Evolutionary conservation across 2,113 vertebrate genomes (phyloP), one percentile per base, ranked within the genome.

Genomic region (Genyomyrus donnyi): DNA sequence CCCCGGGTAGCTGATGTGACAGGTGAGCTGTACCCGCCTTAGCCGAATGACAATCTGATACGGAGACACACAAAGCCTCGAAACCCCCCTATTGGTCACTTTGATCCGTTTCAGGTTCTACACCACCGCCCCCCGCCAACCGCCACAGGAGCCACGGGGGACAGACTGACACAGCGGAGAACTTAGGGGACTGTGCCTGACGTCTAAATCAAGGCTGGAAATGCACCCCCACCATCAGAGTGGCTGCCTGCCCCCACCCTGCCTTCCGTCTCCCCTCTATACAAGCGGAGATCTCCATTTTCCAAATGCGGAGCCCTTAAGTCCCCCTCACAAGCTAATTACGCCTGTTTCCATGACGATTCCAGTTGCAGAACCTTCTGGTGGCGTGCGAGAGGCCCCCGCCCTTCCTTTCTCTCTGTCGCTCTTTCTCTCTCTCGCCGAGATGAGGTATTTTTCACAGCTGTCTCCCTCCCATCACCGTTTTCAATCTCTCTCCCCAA

Each of bases 191-290:
- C 92, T 46, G 77, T 42, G 19, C 66, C 52, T 88, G 88, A 91
- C 86, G 92, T 92, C 90, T 93, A 93, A 94, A 94, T 93, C 88
- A 91, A 90, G 89, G 91, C 49, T 91, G 89, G 87, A 86, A 91
- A 90, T 66, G 53, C 24, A 58, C 21, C 66, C 85, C 45, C 90
- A 80, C 80, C 46, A 80, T 87, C 50, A 86, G 58, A 66, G 58
- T 27, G 58, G 58, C 24, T 49, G 58, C 19, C 70, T 10, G 45
- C 19, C 19, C 3, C 83, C 19, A 35, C 88, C 70, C 83, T 90
- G 56, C 91, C 45, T 45, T 85, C 88, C 91, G 84, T 90, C 90
- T 91, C 90, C 42, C 84, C 89, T 49, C 48, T 53, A 13, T 42
- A 83, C 89, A 27, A 31, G 35, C 45, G 21, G 85, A 88, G 87